phyloP scores from a whole-genome alignment of 2,888 invertebrate species.

The Pandemis corylana region DNA sequence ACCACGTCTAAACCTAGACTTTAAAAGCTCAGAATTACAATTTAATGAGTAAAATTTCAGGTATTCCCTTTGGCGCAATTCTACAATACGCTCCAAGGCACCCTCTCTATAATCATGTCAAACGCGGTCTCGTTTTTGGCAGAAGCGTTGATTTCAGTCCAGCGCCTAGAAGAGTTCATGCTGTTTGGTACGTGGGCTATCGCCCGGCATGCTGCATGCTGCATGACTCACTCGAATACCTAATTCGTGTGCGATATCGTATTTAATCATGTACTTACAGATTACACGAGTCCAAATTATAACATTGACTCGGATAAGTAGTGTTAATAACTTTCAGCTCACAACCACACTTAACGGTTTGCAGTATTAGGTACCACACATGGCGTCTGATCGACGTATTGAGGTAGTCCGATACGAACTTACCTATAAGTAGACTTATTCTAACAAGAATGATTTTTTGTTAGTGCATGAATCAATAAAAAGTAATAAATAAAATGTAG shows the following conservation, averaged over 20 bases:
- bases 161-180: slow-evolving; percentile 86
- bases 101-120: slow-evolving; percentile 86
- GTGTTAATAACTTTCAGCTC: slow-evolving; percentile 47
- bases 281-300: slow-evolving; percentile 58
- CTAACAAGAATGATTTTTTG: background rate
- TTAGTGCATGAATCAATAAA: background rate
- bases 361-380: background rate
- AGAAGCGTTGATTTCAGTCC: slow-evolving; percentile 86
- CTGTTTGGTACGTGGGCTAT: slow-evolving; percentile 75
- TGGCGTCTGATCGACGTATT: background rate
- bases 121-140: slow-evolving; percentile 85
- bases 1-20: background rate
- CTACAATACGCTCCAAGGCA: slow-evolving; percentile 86
- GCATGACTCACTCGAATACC: slow-evolving; percentile 48
- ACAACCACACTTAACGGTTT: background rate
- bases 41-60: slow-evolving; percentile 65
- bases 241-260: background rate
- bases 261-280: background rate
- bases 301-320: slow-evolving; percentile 53
- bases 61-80: slow-evolving; percentile 87
- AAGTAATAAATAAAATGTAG: too few species aligned
- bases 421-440: background rate
- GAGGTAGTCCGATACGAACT: background rate
- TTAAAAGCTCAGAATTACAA: slow-evolving; percentile 20
- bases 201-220: slow-evolving; percentile 49